phyloP scores from a whole-genome alignment of 2,113 vertebrate species.

The Grammomys surdaster region DNA sequence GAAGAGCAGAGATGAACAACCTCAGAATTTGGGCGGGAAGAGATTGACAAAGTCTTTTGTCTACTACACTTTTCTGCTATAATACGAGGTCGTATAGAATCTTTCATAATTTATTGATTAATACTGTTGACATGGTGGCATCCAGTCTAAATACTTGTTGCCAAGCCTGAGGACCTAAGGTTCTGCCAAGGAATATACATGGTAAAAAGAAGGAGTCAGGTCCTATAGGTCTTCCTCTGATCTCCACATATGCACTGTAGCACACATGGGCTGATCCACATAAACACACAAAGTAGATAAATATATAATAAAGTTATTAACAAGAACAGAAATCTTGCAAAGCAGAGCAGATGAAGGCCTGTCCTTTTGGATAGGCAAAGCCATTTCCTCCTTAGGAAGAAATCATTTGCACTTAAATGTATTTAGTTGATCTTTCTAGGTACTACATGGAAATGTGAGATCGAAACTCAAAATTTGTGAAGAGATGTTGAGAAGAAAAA shows the following conservation, averaged over 20 bases:
- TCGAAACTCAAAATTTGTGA: conserved; percentile 5
- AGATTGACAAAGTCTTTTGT: background rate
- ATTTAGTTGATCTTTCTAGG: background rate
- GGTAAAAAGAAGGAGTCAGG: background rate
- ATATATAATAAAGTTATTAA: background rate
- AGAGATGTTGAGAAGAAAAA: background rate
- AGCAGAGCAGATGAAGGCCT: background rate
- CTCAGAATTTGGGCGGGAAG: background rate
- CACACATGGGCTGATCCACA: background rate
- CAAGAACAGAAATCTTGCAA: background rate
- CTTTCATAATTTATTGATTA: background rate
- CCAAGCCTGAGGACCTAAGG: background rate
- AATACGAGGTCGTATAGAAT: background rate
- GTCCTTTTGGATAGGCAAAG: background rate
- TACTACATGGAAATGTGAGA: background rate
- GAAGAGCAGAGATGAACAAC: background rate
- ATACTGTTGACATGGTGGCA: background rate
- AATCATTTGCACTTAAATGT: conserved; percentile 46
- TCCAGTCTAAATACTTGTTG: background rate
- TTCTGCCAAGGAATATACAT: background rate
- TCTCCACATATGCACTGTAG: too few species aligned
- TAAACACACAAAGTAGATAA: background rate
- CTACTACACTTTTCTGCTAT: background rate
- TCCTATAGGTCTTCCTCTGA: background rate
- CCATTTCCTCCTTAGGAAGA: background rate